Conservation (phyloP, 1,140 invertebrate species). For the Sminthurides bifidus region DNA sequence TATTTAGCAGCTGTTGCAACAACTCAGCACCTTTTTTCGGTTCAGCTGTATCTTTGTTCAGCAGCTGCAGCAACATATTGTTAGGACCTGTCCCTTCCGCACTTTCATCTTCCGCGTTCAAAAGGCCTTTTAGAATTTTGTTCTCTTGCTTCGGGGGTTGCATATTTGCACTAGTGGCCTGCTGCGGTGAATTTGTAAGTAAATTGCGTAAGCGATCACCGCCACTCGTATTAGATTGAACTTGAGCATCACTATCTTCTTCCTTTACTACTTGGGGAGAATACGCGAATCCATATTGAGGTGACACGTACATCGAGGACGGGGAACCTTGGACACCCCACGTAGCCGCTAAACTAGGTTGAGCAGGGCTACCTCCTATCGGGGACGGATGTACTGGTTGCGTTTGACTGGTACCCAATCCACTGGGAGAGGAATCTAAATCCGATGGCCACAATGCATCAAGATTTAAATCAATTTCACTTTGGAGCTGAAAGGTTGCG, state of each 20-base stretch:
- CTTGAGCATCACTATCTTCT: conserved; percentile 4
- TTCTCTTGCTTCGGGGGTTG: conserved; percentile 22
- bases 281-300: conserved; percentile 9
- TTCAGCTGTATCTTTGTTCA: conserved; percentile 54
- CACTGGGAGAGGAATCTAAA: conserved; percentile 11
- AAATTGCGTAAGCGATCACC: conserved; percentile 50
- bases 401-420: neutral
- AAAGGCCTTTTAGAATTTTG: conserved; percentile 39
- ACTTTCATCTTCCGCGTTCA: conserved; percentile 73
- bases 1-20: conserved; percentile 59
- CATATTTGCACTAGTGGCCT: conserved; percentile 32
- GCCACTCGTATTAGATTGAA: neutral
- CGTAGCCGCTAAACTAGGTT: conserved; percentile 19
- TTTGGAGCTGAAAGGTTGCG: conserved; percentile 8
- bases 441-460: conserved; percentile 18
- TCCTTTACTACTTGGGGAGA: conserved; percentile 11
- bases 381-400: conserved; percentile 2
- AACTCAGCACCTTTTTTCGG: conserved; percentile 42
- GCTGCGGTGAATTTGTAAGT: conserved; percentile 46
- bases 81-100: conserved; percentile 48
- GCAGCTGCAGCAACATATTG: conserved; percentile 64
- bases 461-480: conserved; percentile 9
- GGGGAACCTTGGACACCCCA: conserved; percentile 21
- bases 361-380: conserved; percentile 9
- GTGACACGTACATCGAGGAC: neutral